These are phyloP conservation scores for Sussaba pulchella DNA, from an alignment of 2,888 invertebrate species.

Conservation along the genomic window DNA sequence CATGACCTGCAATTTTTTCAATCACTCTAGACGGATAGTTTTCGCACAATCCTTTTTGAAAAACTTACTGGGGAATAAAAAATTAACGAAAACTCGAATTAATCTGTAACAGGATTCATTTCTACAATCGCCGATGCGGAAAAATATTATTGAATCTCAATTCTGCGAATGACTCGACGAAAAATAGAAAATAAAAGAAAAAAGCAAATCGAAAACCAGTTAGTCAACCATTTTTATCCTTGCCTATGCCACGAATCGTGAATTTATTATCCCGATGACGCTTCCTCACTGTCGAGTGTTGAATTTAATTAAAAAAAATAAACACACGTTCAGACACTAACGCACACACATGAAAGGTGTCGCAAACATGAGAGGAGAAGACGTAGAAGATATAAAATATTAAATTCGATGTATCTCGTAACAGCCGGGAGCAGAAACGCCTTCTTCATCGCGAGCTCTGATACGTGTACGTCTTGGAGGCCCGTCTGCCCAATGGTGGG, in stretches of 20 bases:
- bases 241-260: not conserved
- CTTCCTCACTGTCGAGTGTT: not conserved
- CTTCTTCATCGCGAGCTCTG: conserved; percentile 44
- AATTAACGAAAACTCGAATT: no score
- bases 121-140: not conserved
- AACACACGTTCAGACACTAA: no score
- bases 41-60: no score
- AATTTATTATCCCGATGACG: not conserved
- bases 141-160: not conserved
- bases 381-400: conserved; percentile 5
- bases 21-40: no score
- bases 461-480: conserved; percentile 64
- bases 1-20: no score
- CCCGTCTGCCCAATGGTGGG: conserved; percentile 58
- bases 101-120: no score
- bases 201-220: not conserved
- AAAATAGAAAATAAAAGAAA: no score
- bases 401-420: conserved; percentile 8
- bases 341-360: no score
- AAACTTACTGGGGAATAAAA: no score
- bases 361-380: no score
- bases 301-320: not conserved
- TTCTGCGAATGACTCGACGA: not conserved
- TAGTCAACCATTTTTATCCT: not conserved
- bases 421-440: not conserved